Evolutionary conservation across 2,797 vertebrate genomes (phyloP).

Genomic region (Enteromius paludinosus): DNA sequence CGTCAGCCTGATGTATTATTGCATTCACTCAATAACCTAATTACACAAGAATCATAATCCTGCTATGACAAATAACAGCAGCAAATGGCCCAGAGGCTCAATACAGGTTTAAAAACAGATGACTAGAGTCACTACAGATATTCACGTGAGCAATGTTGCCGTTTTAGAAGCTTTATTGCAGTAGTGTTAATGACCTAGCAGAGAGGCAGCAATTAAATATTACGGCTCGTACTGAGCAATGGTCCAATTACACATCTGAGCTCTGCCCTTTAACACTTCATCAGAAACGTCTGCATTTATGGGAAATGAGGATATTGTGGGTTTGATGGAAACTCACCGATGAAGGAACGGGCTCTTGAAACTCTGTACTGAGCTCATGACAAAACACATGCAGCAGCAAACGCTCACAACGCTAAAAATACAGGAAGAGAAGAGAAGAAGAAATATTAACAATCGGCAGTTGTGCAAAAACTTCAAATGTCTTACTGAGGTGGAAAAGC

Average conservation of each 20-base stretch:
- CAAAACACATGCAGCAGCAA: conserved; percentile 95
- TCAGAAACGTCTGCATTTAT: conserved; percentile 13
- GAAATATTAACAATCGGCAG: not conserved
- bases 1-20: conserved; percentile 2
- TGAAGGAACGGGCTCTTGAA: conserved; percentile 92
- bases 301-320: conserved; percentile 27
- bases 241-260: not conserved
- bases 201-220: conserved; percentile 6
- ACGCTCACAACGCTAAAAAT: conserved; percentile 91
- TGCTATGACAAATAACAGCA: conserved; percentile 4
- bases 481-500: not conserved
- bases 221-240: not conserved
- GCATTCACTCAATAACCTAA: conserved; percentile 17
- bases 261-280: conserved; percentile 8
- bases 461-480: not conserved
- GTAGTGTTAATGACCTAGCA: conserved; percentile 10
- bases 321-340: conserved; percentile 82
- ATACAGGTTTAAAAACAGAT: conserved; percentile 7
- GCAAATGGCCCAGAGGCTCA: conserved; percentile 14
- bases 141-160: not conserved
- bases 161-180: conserved; percentile 4
- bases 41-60: conserved; percentile 1
- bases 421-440: conserved; percentile 44
- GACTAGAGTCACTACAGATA: not conserved
- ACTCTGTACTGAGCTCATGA: conserved; percentile 96